Percentiles rank a stretch among this genome's conserved stretches.
Evolutionary conservation across 2,113 vertebrate species (phyloP).

Genomic region (Oreochromis niloticus): DNA sequence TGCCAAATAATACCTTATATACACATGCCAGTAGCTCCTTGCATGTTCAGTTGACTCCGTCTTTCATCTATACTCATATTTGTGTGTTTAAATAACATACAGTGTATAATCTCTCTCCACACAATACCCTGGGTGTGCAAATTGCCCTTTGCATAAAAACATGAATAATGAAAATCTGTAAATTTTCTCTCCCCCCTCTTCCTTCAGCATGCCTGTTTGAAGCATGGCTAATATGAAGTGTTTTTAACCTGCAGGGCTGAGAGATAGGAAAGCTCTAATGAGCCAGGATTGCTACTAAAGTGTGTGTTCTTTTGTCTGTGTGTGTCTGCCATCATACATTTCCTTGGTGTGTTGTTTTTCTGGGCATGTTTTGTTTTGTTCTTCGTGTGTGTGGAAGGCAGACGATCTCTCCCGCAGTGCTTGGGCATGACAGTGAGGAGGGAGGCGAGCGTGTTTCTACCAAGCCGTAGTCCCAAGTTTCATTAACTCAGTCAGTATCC

Average conservation of each 20-base stretch:
- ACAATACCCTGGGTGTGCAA: slow-evolving; percentile 11
- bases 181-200: background rate
- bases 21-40: background rate
- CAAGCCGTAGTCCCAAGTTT: background rate
- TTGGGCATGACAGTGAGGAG: background rate
- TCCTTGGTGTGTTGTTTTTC: background rate
- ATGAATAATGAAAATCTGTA: slow-evolving; percentile 40
- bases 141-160: background rate
- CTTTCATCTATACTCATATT: slow-evolving; percentile 21
- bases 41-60: background rate
- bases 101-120: background rate
- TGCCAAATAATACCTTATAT: background rate
- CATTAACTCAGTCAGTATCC: slow-evolving; percentile 11
- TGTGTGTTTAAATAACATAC: slow-evolving; percentile 24
- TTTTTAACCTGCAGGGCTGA: slow-evolving; percentile 49
- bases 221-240: slow-evolving; percentile 24
- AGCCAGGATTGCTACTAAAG: slow-evolving; percentile 28
- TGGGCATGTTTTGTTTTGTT: background rate
- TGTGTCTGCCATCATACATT: background rate
- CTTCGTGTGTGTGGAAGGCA: background rate
- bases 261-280: slow-evolving; percentile 31
- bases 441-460: background rate
- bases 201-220: slow-evolving; percentile 16
- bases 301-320: background rate
- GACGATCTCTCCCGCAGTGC: background rate